phyloP scores from a whole-genome alignment of 1,140 invertebrate species.

The Calephelis virginiensis region DNA sequence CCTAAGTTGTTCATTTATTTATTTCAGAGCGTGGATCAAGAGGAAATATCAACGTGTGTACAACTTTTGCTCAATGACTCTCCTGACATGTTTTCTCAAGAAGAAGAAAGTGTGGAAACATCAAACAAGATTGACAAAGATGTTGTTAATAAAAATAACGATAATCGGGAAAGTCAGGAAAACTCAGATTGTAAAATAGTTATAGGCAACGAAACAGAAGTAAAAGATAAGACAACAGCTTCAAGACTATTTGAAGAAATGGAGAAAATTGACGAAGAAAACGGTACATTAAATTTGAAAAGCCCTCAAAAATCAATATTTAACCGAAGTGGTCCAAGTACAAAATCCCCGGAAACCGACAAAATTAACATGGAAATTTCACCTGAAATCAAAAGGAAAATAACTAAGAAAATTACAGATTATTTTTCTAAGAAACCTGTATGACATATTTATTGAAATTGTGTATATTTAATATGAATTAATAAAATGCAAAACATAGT shows the following conservation, averaged over 20 bases:
- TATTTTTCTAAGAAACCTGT: slow-evolving; percentile 59
- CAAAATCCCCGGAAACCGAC: slow-evolving; percentile 28
- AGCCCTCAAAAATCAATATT: slow-evolving; percentile 32
- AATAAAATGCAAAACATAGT: no score
- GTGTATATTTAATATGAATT: slow-evolving; percentile 19
- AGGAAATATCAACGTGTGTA: background rate
- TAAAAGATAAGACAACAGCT: slow-evolving; percentile 24
- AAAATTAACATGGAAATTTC: slow-evolving; percentile 39
- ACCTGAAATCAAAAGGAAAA: slow-evolving; percentile 72
- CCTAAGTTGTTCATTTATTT: background rate
- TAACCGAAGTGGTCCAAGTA: slow-evolving; percentile 6
- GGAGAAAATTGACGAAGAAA: slow-evolving; percentile 49
- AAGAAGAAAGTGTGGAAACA: slow-evolving; percentile 4
- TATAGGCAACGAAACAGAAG: slow-evolving; percentile 13
- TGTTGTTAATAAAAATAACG: background rate
- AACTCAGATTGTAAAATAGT: slow-evolving; percentile 13
- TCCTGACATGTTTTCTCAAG: slow-evolving; percentile 27
- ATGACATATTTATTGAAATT: slow-evolving; percentile 30
- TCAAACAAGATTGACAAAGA: background rate
- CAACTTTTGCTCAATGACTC: slow-evolving; percentile 20
- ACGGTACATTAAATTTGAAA: slow-evolving; percentile 46
- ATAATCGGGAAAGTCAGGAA: background rate
- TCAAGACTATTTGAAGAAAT: slow-evolving; percentile 52
- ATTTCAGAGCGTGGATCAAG: slow-evolving; percentile 21
- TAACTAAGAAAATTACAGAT: slow-evolving; percentile 61